Base-by-base conservation (phyloP, 2,113 vertebrate genomes). In the Ceratotherium simum region DNA sequence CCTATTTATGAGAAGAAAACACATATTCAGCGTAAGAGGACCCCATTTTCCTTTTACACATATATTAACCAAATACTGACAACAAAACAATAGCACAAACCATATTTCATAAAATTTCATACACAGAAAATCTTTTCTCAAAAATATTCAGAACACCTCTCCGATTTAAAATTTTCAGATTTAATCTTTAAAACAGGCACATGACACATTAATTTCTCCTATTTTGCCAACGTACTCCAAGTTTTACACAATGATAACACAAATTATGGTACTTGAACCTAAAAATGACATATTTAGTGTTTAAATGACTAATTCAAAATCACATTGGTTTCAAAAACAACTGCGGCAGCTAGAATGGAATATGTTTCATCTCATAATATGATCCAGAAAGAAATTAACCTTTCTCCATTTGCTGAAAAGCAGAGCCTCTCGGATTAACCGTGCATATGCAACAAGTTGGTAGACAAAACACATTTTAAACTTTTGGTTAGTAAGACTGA, bases 101-200 rank as follows among this genome's bases (percentile, higher is more conserved):
- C 58, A 31, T 33, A 84, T 87, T 42, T 89, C 64, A 86, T 82
- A 92, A 90, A 65, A 36, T 27, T 36, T 29, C 69, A 29, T 16
- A 91, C 27, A 81, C 33, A 48, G 7, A 96, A 3, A 86, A 75
- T 75, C 27, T 93, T 91, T 80, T 73, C 75, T 91, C 51, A 84
- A 84, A 97, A 90, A 67, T 36, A 75, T 51, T 86, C 27, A 91
- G 33, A 92, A 91, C 17, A 79, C 13, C 70, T 94, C 8, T 82
- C 69, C 94, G 65, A 87, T 51, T 86, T 60, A 92, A 78, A 89
- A 65, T 64, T 29, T 90, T 73, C 80, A 72, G 27, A 80, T 69
- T 92, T 48, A 36, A 90, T 88, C 78, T 92, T 95, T 96, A 73
- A 85, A 93, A 83, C 0, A 84, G 27, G 65, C 33, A 95, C 48